Base-by-base conservation (phyloP, 2,888 invertebrate genomes). In the Drosophila prolongata region DNA sequence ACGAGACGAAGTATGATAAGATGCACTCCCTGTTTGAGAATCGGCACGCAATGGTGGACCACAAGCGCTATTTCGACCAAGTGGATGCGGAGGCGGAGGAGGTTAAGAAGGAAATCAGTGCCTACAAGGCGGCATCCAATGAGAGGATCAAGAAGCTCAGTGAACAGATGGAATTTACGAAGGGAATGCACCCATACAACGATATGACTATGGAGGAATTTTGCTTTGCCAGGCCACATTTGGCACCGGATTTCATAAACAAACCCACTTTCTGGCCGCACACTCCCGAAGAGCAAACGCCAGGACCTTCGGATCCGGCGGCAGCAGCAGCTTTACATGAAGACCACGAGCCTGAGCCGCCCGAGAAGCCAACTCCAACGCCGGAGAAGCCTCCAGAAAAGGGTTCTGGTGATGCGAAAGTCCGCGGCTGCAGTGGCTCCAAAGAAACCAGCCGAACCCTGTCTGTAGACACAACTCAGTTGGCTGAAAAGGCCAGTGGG, bases 221-320 rank as follows among this genome's bases (percentile, higher is more conserved):
- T 90, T 93, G 92, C 43, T 95, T 95, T 70, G 94, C 95, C 30
- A 95, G 95, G 92, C 98, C 97, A 0, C 95, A 97, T 0, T 47
- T 92, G 1, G 95, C 95, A 1, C 83, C 96, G 3, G 95, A 96
- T 91, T 93, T 95, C 0, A 90, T 95, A 75, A 77, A 96, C 89
- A 95, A 93, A 60, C 97, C 98, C 9, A 95, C 96, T 8, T 95
- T 95, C 94, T 98, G 96, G 96, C 98, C 98, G 0, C 97, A 98
- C 90, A 92, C 80, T 4, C 93, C 94, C 0, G 95, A 96, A 24
- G 95, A 95, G 42, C 96, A 96, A 90, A 91, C 6, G 14, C 83
- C 79, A 0, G 87, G 88, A 0, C 79, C 87, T 0, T 9, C 52
- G 0, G 66, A 58, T 38, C 72, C 61, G 5, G 52, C 11, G 40